Evolutionary conservation across 2,888 invertebrate species (phyloP).

Genomic region (Serrognathus titanus): DNA sequence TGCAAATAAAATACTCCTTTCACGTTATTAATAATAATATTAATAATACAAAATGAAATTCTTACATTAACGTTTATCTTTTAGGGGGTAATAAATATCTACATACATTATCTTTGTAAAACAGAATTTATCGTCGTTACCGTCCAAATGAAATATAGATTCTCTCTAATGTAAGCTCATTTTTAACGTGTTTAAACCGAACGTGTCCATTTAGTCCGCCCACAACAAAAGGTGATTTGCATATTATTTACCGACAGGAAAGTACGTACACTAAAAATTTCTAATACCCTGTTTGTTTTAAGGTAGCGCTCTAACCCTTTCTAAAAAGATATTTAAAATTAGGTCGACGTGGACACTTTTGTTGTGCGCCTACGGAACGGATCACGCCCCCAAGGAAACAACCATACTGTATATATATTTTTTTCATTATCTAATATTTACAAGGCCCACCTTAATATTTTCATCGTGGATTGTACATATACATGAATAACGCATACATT

Average conservation of each 20-base stretch:
- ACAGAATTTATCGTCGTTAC: no score
- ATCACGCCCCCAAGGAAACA: not conserved
- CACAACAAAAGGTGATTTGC: slow-evolving; percentile 27
- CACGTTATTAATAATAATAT: no score
- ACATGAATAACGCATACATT: slow-evolving; percentile 19
- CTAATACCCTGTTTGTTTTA: slow-evolving; percentile 33
- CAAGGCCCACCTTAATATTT: slow-evolving; percentile 23
- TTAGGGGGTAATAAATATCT: no score
- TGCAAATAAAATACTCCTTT: no score
- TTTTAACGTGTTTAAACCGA: slow-evolving; percentile 4
- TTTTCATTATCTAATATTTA: slow-evolving; percentile 24
- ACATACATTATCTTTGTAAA: no score
- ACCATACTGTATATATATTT: slow-evolving; percentile 2
- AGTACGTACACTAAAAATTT: slow-evolving; percentile 21
- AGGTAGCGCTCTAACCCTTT: slow-evolving; percentile 20
- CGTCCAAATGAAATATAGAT: not conserved
- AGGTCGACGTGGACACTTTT: no score
- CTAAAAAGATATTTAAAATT: slow-evolving; percentile 1
- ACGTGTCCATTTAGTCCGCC: slow-evolving; percentile 2
- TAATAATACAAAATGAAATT: no score
- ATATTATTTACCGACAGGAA: slow-evolving; percentile 19
- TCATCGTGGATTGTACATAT: slow-evolving; percentile 13
- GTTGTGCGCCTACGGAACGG: no score
- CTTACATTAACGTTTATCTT: no score
- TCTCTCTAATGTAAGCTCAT: slow-evolving; percentile 7